phyloP scores from a whole-genome alignment of 1,140 invertebrate genomes.

The Plodia interpunctella region DNA sequence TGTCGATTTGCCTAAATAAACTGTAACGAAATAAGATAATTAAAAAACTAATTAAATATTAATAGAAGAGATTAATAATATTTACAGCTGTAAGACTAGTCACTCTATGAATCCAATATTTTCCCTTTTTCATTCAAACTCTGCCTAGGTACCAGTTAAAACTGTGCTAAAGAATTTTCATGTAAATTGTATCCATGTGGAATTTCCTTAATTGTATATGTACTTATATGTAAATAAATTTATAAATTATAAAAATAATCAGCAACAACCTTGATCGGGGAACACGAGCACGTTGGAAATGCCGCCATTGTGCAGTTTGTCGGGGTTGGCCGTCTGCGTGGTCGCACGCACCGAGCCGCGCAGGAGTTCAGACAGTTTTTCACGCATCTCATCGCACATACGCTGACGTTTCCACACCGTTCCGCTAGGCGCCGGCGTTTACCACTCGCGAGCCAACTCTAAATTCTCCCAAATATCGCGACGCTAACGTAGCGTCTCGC shows the following conservation, averaged over 20 bases:
- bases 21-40: no score
- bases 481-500: background rate
- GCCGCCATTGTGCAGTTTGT: constrained; percentile 52
- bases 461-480: constrained; percentile 18
- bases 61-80: no score
- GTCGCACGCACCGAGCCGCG: constrained; percentile 52
- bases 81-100: no score
- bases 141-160: no score
- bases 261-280: constrained; percentile 46
- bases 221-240: background rate
- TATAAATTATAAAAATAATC: background rate
- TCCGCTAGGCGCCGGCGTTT: constrained; percentile 56
- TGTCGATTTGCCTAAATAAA: background rate
- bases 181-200: no score
- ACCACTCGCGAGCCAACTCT: constrained; percentile 31
- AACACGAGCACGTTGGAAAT: constrained; percentile 50
- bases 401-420: constrained; percentile 26
- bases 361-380: constrained; percentile 58
- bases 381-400: constrained; percentile 70
- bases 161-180: no score
- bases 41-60: no score
- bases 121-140: no score
- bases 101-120: no score
- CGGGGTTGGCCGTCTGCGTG: constrained; percentile 31
- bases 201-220: no score